Base-by-base conservation (phyloP, 2,113 vertebrate species). In the Tragelaphus buxtoni region DNA sequence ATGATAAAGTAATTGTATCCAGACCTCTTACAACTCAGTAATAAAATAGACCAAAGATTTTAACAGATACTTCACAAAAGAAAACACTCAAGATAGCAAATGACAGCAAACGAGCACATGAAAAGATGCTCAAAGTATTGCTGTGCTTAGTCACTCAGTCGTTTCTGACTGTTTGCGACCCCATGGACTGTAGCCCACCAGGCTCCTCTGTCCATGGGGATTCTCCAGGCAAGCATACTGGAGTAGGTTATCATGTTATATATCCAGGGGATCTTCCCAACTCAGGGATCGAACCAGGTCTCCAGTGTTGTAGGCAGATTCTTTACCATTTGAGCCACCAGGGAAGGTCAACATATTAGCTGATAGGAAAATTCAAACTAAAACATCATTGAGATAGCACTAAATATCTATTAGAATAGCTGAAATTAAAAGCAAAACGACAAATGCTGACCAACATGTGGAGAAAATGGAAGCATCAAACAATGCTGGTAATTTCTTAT, bases 371-470 rank as follows among this genome's bases (percentile, higher is more conserved):
- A 55, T 51, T 51, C 61, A 93, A 77, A 82, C 72, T 53, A 69
- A 74, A 83, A n/a, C 24, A 51, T 49, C 16, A 63, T 16, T 94
- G 69, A 81, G 12, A 88, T 77, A 49, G 14, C 60, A 74, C 47
- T 77, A 85, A 94, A 61, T 72, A 42, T 3, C 32, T 79, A 35
- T 28, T 30, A 83, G 39, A 91, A 84, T n/a, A 89, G 65, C 65
- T 79, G 82, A 93, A 60, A 51, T 87, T 39, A 88, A 83, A 93
- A 81, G 61, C 28, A 83, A 88, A 96, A 89, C 49, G 51, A 18
- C 47, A 82, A 76, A 13, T 47, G n/a, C 49, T 80, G 6, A 84
- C 45, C 72, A 90, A 22, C 53, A 63, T 8, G 16, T 35, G 28
- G 28, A 77, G 28, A 20, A 93, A 42, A 5, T 14, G 18, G 32